Evolutionary conservation across 2,888 invertebrate species (phyloP).

Genomic region (Ischnura elegans): DNA sequence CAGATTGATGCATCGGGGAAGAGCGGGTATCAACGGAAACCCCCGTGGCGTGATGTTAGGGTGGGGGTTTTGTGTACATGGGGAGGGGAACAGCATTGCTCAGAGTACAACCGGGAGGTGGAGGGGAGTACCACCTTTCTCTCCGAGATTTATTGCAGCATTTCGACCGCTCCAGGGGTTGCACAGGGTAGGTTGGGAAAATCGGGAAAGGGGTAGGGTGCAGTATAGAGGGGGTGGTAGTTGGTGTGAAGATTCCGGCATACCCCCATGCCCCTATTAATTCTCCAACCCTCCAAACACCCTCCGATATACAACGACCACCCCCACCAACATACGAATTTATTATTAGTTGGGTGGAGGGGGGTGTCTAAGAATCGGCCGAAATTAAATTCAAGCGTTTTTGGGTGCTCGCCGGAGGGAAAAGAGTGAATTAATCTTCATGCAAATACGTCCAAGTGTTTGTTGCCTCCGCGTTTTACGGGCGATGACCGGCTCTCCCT

Average conservation of each 20-base stretch:
- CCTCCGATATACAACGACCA: too few species aligned
- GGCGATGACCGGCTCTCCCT: background rate
- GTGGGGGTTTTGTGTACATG: background rate
- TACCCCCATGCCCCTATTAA: background rate
- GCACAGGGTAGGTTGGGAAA: background rate
- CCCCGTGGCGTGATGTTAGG: background rate
- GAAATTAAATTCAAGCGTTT: slow-evolving; percentile 23
- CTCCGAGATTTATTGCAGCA: background rate
- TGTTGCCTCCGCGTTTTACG: background rate
- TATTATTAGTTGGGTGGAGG: background rate
- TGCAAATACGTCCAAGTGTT: background rate
- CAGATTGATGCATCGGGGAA: background rate
- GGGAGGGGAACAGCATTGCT: background rate
- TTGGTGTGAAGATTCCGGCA: slow-evolving; percentile 6
- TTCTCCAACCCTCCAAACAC: background rate
- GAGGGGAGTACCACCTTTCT: background rate
- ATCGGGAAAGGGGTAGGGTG: too few species aligned
- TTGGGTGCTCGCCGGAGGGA: background rate
- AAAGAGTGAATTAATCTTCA: slow-evolving; percentile 12
- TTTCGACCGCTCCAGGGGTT: background rate
- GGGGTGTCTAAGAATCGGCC: slow-evolving; percentile 2
- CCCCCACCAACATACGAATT: background rate
- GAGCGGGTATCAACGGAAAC: background rate
- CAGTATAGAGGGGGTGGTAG: background rate
- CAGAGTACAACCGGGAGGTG: background rate